Conservation (phyloP, 2,113 vertebrate genomes). For the Chaetorhynchus papuensis region DNA sequence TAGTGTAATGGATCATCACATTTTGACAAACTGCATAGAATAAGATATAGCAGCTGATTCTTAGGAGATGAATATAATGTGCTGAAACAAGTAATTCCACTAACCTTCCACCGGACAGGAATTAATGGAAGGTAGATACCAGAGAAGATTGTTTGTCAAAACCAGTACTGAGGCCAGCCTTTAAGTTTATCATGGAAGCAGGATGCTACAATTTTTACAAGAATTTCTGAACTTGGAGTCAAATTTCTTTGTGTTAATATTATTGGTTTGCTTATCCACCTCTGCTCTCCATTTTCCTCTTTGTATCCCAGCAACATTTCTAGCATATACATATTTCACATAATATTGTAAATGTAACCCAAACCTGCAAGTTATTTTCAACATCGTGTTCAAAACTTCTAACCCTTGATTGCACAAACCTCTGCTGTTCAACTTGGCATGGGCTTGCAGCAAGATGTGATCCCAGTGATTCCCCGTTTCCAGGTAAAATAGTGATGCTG, state of each 20-base stretch:
- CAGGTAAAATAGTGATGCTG: background rate
- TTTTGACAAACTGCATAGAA: constrained; percentile 2
- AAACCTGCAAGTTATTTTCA: background rate
- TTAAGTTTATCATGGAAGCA: background rate
- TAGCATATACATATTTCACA: background rate
- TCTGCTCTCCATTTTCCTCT: background rate
- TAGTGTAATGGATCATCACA: background rate
- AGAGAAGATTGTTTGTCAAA: background rate
- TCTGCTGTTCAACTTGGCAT: background rate
- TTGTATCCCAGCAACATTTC: background rate
- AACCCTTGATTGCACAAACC: background rate
- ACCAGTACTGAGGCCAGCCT: background rate
- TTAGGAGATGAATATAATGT: background rate
- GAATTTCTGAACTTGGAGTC: background rate
- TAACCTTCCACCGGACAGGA: background rate
- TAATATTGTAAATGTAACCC: background rate
- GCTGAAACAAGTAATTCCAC: background rate
- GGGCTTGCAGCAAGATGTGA: background rate
- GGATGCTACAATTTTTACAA: background rate
- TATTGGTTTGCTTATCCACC: background rate
- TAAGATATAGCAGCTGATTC: background rate
- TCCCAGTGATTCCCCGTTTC: background rate
- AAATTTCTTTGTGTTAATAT: background rate
- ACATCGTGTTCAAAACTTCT: background rate
- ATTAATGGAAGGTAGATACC: background rate